A percentile compares a stretch with the other conserved stretches of the same genome.
Evolutionary conservation across 92 coral and sea anemone genomes (phyloP).

Genomic region (Pocillopora meandrina): DNA sequence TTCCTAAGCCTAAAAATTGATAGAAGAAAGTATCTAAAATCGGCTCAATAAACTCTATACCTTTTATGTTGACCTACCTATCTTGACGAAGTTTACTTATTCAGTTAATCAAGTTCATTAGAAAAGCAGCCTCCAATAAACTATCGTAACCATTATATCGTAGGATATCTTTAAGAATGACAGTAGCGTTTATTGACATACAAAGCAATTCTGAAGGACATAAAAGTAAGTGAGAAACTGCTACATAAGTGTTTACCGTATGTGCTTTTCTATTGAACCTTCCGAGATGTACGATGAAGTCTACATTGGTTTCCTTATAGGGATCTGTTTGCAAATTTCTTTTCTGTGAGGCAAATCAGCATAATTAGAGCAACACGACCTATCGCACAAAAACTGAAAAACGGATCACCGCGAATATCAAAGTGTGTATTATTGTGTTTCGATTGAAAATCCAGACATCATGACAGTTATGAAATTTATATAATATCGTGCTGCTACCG

Average conservation of each 20-base stretch:
- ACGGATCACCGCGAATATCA: too few relatives aligned
- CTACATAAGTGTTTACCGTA: not conserved
- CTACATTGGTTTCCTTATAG: conserved; percentile 12
- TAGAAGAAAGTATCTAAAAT: not conserved
- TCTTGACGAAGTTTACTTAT: too few relatives aligned
- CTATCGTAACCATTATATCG: too few relatives aligned
- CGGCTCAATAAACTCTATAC: not conserved
- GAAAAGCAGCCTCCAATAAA: too few relatives aligned
- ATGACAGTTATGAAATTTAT: not conserved
- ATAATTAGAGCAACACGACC: not conserved
- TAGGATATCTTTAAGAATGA: too few relatives aligned
- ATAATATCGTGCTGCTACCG: not conserved
- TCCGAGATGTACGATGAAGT: conserved; percentile 2
- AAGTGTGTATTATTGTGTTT: not conserved
- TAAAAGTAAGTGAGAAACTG: not conserved
- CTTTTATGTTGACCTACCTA: too few relatives aligned
- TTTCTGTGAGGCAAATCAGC: not conserved
- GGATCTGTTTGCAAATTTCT: conserved; percentile 22
- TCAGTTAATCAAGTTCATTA: too few relatives aligned
- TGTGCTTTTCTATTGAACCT: conserved; percentile 1
- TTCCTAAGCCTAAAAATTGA: conserved; percentile 5
- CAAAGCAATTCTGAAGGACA: not conserved
- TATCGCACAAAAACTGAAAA: not conserved
- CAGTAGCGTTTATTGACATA: too few relatives aligned
- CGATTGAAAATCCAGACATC: not conserved